A percentile compares a stretch with the other conserved stretches of the same genome.
phyloP scores from a whole-genome alignment of 2,888 invertebrate species.

The Pseudanteris insignis region DNA sequence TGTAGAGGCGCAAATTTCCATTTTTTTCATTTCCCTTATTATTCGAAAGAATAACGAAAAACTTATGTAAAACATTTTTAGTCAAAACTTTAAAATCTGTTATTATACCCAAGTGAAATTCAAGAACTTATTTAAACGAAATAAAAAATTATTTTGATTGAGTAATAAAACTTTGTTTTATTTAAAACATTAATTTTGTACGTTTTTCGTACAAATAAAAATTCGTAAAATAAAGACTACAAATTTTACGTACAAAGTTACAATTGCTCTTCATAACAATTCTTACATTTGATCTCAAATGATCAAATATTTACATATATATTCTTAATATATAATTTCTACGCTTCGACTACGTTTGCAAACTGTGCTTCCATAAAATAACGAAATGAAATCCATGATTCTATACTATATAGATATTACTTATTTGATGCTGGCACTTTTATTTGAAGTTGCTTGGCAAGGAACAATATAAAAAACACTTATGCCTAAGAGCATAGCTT shows the following conservation, averaged over 20 bases:
- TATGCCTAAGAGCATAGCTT: slow-evolving; percentile 48
- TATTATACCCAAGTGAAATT: no score
- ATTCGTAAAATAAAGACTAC: background rate
- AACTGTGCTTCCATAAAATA: slow-evolving; percentile 48
- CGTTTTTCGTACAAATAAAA: background rate
- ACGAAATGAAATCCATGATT: slow-evolving; percentile 2
- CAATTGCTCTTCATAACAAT: slow-evolving; percentile 59
- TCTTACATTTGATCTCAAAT: slow-evolving; percentile 50
- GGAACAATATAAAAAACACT: slow-evolving; percentile 27
- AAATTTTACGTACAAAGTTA: slow-evolving; percentile 54
- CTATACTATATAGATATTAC: slow-evolving; percentile 7
- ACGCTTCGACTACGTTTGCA: slow-evolving; percentile 61
- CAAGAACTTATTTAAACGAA: no score
- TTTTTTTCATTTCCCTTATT: no score
- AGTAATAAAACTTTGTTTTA: no score
- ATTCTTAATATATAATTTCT: slow-evolving; percentile 54
- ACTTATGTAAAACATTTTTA: no score
- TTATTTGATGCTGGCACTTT: slow-evolving; percentile 24
- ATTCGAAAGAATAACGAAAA: no score
- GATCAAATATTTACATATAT: slow-evolving; percentile 24
- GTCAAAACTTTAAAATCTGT: no score
- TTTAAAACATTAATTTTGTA: no score
- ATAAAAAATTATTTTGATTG: no score
- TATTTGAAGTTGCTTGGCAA: slow-evolving; percentile 9
- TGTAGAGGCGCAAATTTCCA: no score